These are phyloP conservation scores for Halcyon badia DNA, from an alignment of 2,797 vertebrate genomes.

Conservation along the genomic window DNA sequence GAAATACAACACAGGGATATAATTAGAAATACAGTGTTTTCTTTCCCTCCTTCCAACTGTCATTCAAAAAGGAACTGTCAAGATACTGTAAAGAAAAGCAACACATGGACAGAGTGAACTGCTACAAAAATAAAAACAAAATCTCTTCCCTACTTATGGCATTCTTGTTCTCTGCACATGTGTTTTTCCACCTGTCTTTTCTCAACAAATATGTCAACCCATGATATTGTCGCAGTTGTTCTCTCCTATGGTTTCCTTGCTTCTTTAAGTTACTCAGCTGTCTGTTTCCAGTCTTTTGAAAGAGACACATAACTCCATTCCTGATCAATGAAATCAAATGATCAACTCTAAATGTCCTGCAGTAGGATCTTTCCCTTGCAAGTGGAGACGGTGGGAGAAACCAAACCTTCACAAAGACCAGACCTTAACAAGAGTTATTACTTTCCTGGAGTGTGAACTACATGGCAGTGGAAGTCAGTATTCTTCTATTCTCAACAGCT, in stretches of 20 bases:
- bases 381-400: background rate
- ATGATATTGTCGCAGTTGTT: background rate
- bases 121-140: slow-evolving; percentile 2
- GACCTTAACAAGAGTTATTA: background rate
- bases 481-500: background rate
- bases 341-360: background rate
- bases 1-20: background rate
- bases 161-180: background rate
- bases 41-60: background rate
- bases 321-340: background rate
- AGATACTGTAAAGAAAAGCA: background rate
- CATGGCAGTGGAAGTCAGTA: background rate
- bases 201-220: background rate
- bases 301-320: background rate
- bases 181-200: slow-evolving; percentile 3
- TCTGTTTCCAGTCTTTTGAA: background rate
- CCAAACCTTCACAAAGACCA: background rate
- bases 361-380: background rate
- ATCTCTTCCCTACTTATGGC: background rate
- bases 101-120: background rate
- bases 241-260: background rate
- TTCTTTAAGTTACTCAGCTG: background rate
- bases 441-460: background rate
- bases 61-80: background rate
- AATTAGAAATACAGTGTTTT: background rate